Evolutionary conservation across 2,888 invertebrate genomes (phyloP).

Genomic region (Nineta flava): DNA sequence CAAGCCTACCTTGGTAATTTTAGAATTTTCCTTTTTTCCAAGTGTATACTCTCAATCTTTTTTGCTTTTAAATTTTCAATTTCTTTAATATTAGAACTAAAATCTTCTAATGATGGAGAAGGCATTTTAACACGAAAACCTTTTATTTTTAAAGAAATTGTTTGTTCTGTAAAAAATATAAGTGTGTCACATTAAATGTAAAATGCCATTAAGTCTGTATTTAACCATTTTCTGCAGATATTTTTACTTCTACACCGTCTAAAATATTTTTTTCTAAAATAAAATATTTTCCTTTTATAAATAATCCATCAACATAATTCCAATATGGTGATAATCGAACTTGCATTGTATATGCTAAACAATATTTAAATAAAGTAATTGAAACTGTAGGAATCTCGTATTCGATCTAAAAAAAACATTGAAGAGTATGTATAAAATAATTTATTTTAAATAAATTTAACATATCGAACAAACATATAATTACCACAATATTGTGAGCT

Average conservation of each 20-base stretch:
- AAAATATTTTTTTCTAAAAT: slow-evolving; percentile 5
- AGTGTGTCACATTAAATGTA: not conserved
- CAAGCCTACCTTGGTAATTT: no score
- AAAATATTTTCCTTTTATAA: slow-evolving; percentile 9
- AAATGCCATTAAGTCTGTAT: no score
- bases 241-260: slow-evolving; percentile 4
- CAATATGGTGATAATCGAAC: slow-evolving; percentile 10
- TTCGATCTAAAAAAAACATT: not conserved
- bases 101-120: no score
- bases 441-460: not conserved
- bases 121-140: no score
- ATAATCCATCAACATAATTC: slow-evolving; percentile 8
- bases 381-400: not conserved
- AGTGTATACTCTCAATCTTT: no score
- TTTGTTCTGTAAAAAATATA: not conserved
- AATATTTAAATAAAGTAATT: slow-evolving; percentile 7
- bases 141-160: no score
- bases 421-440: not conserved
- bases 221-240: slow-evolving; percentile 1
- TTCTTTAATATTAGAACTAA: no score
- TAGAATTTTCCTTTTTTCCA: no score
- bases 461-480: no score
- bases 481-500: slow-evolving; percentile 7
- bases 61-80: no score
- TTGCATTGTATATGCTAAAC: slow-evolving; percentile 9